phyloP scores from a whole-genome alignment of 2,113 vertebrate genomes.

The Leiothrix lutea region DNA sequence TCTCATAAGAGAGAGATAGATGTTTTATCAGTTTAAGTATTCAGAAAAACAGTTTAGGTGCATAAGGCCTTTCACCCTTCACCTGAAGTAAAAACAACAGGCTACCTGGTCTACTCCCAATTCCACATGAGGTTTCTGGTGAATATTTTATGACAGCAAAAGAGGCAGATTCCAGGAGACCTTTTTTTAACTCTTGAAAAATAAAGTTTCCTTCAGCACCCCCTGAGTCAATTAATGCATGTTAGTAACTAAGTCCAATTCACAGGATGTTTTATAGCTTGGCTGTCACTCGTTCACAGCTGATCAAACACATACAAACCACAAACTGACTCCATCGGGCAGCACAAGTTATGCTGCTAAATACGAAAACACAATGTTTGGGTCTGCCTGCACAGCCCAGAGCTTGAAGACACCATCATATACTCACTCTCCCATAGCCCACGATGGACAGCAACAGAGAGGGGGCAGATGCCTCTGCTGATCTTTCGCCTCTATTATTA shows the following conservation, averaged over 20 bases:
- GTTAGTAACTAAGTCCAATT: background rate
- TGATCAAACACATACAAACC: background rate
- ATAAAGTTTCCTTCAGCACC: background rate
- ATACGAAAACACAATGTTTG: background rate
- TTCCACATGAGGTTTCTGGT: background rate
- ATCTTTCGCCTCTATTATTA: constrained; percentile 95
- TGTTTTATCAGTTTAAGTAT: background rate
- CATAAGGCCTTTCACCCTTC: background rate
- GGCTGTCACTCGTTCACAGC: rapidly evolving
- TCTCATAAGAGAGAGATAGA: background rate
- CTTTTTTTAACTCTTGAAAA: background rate
- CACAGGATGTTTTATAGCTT: background rate
- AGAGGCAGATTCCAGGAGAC: background rate
- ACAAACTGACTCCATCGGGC: background rate
- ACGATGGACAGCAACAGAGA: constrained; percentile 92
- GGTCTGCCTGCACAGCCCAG: background rate
- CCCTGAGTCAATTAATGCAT: background rate
- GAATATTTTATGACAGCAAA: background rate
- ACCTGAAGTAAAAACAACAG: background rate
- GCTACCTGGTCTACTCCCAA: rapidly evolving
- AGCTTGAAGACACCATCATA: background rate
- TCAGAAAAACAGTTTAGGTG: background rate
- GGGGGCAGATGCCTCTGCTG: constrained; percentile 94
- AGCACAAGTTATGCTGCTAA: background rate
- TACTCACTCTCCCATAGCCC: constrained; percentile 99